Evolutionary conservation across 2,888 invertebrate genomes (phyloP).

Genomic region (Choristoneura rosaceana): DNA sequence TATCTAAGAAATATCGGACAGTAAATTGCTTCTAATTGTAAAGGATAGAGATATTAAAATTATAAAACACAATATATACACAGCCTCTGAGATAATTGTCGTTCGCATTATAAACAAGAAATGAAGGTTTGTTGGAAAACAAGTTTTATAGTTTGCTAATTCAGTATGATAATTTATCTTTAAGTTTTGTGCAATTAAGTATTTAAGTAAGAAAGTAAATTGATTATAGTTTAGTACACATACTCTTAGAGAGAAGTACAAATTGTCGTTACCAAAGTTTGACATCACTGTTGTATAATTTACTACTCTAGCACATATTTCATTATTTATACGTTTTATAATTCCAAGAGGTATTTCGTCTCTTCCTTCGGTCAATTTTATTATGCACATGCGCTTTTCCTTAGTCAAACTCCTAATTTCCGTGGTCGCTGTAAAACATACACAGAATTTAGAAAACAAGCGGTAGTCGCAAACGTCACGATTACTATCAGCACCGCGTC

Average conservation of each 20-base stretch:
- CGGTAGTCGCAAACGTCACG: too few species aligned
- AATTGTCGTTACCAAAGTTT: slow-evolving; percentile 62
- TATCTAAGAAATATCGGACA: too few species aligned
- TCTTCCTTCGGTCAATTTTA: too few species aligned
- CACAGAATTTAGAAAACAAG: too few species aligned
- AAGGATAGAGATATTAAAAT: neutral
- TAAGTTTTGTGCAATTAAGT: slow-evolving; percentile 2
- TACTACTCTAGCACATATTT: neutral
- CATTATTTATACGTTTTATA: neutral
- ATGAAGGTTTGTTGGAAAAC: neutral
- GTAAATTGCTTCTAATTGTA: neutral
- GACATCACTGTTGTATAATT: slow-evolving; percentile 17
- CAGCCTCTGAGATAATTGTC: too few species aligned
- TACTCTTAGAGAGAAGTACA: slow-evolving; percentile 54
- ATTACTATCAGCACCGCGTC: too few species aligned
- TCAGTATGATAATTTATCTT: neutral
- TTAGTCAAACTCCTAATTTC: too few species aligned
- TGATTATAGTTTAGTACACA: neutral
- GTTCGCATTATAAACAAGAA: too few species aligned
- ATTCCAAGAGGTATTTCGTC: neutral
- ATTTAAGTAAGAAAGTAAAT: neutral
- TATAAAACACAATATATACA: too few species aligned
- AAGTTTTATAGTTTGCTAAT: neutral
- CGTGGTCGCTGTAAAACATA: too few species aligned
- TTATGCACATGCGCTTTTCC: too few species aligned